These are phyloP conservation scores for Valencia hispanica DNA, from an alignment of 2,797 vertebrate genomes.

Conservation along the genomic window DNA sequence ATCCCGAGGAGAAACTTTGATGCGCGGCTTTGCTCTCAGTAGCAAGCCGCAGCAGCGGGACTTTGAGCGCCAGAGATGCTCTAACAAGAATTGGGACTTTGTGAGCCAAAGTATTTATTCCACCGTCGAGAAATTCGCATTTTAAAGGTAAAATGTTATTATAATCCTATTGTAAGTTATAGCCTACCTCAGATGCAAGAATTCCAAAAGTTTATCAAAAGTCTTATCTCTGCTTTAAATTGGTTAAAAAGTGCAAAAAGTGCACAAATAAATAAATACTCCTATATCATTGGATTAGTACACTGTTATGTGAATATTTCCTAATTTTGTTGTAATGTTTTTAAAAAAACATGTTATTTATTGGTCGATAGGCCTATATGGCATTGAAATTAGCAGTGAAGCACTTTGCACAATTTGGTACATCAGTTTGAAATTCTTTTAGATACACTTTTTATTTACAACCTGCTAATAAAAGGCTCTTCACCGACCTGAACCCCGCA, in stretches of 20 bases:
- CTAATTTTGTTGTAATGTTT: neutral
- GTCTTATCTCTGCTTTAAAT: neutral
- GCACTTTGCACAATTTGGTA: too few species aligned
- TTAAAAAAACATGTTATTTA: neutral
- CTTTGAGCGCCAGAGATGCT: constrained; percentile 49
- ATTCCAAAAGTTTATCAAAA: neutral
- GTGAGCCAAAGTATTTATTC: constrained; percentile 10
- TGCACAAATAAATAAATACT: neutral
- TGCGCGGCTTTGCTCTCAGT: constrained; percentile 25
- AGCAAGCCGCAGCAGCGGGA: constrained; percentile 37
- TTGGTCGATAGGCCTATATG: neutral
- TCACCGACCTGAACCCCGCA: constrained; percentile 43
- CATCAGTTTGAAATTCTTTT: neutral
- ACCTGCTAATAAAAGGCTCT: neutral
- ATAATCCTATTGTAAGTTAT: too few species aligned
- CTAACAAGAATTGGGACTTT: constrained; percentile 24
- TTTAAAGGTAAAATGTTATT: constrained; percentile 36
- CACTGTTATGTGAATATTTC: neutral
- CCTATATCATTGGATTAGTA: neutral
- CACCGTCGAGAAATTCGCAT: constrained; percentile 15
- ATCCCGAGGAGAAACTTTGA: constrained; percentile 23
- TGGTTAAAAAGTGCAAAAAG: neutral
- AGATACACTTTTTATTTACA: neutral
- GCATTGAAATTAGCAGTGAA: neutral
- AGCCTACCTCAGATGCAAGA: neutral